phyloP scores from a whole-genome alignment of 2,113 vertebrate genomes.

The Sus scrofa region T2T-Sscrofa CM000818.6:102020001-102020500 shows the following conservation, averaged over 20 bases:
- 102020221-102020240: too few species aligned
- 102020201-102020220: too few species aligned
- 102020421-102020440: background rate
- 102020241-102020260: too few species aligned
- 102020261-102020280: too few species aligned
- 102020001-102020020: slow-evolving; percentile 20
- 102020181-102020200: too few species aligned
- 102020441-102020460: background rate
- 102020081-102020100: background rate
- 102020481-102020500: background rate
- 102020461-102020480: background rate
- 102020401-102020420: background rate
- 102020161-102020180: too few species aligned
- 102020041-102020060: background rate
- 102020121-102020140: background rate
- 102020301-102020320: too few species aligned
- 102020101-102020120: background rate
- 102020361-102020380: background rate
- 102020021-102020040: background rate
- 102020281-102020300: too few species aligned
- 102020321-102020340: too few species aligned
- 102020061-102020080: background rate
- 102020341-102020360: background rate
- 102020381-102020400: background rate
- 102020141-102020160: too few species aligned